Conservation (phyloP, 2,797 vertebrate species). For the Esox masquinongy region DNA sequence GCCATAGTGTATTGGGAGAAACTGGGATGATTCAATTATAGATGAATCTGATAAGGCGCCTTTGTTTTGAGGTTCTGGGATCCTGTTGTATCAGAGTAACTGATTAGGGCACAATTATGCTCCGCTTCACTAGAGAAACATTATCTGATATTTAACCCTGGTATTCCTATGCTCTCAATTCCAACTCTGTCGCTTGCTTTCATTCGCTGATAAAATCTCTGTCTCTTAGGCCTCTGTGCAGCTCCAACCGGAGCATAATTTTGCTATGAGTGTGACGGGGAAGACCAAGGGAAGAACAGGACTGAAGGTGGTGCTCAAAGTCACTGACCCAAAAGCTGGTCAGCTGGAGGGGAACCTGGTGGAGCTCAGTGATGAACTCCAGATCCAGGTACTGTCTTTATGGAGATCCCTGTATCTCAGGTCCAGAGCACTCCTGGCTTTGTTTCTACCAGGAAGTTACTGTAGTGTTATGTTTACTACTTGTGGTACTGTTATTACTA, state of each 20-base stretch:
- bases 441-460: not conserved
- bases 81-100: constrained; percentile 48
- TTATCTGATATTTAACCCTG: constrained; percentile 22
- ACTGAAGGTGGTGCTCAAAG: constrained; percentile 74
- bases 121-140: constrained; percentile 34
- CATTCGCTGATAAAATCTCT: constrained; percentile 2
- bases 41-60: constrained; percentile 25
- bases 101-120: constrained; percentile 32
- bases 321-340: constrained; percentile 54
- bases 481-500: too few species aligned
- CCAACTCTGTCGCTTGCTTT: not conserved
- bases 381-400: constrained; percentile 74
- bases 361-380: constrained; percentile 78
- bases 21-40: constrained; percentile 4
- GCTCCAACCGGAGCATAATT: constrained; percentile 85
- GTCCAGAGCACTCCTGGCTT: not conserved
- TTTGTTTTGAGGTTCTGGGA: constrained; percentile 39
- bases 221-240: constrained; percentile 80
- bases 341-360: constrained; percentile 62
- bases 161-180: constrained; percentile 33
- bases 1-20: not conserved
- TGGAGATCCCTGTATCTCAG: not conserved
- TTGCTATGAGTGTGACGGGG: constrained; percentile 78
- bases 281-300: constrained; percentile 75
- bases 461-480: too few species aligned